Evolutionary conservation across 2,888 invertebrate genomes (phyloP).

Genomic region (Philaethria dido): DNA sequence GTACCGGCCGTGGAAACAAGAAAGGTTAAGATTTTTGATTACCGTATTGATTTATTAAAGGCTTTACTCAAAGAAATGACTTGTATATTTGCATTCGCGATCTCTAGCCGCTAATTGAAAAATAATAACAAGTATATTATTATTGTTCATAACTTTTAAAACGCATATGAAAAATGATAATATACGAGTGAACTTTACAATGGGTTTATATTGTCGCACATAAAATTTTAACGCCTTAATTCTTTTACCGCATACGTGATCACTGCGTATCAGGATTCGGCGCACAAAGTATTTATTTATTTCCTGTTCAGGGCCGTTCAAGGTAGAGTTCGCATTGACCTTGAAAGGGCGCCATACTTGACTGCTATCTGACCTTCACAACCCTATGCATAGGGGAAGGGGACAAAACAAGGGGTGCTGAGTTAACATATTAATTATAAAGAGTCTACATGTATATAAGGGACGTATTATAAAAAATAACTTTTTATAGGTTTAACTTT

Average conservation of each 20-base stretch:
- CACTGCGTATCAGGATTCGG: constrained; percentile 22
- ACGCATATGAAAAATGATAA: background rate
- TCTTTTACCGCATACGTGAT: constrained; percentile 33
- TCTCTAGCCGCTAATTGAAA: background rate
- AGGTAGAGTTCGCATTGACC: constrained; percentile 46
- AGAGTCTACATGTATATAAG: background rate
- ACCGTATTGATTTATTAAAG: too few species aligned
- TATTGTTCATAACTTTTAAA: background rate
- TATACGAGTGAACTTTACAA: background rate
- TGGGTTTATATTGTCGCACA: background rate
- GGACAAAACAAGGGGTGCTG: constrained; percentile 34
- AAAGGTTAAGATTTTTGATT: too few species aligned
- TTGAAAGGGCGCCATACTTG: constrained; percentile 46
- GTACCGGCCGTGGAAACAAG: too few species aligned
- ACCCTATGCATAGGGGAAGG: constrained; percentile 43
- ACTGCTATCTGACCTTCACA: constrained; percentile 48
- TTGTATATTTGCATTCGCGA: background rate
- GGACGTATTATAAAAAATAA: background rate
- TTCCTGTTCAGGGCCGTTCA: constrained; percentile 38
- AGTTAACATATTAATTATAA: constrained; percentile 22
- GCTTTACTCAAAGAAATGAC: background rate
- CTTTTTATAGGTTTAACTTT: background rate
- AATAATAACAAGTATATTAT: background rate
- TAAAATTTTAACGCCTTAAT: constrained; percentile 20
- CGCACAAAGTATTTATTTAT: constrained; percentile 30